A percentile compares a stretch with the other conserved stretches of the same genome.
phyloP scores from a whole-genome alignment of 2,888 invertebrate genomes.

The Cheilosia impressa region DNA sequence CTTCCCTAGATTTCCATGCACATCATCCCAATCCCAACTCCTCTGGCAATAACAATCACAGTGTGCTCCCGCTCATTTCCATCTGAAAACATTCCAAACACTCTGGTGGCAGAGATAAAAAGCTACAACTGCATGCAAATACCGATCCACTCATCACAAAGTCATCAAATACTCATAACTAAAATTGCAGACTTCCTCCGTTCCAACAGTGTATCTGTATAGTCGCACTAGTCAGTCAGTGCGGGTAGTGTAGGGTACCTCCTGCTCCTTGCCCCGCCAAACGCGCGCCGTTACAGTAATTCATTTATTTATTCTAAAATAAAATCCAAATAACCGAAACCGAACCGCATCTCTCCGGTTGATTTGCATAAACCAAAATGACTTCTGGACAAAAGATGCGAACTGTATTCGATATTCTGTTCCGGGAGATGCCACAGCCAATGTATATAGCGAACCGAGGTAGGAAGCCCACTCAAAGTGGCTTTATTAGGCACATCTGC shows the following conservation, averaged over 20 bases:
- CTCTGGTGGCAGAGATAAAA: constrained; percentile 4
- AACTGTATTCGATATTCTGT: constrained; percentile 47
- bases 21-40: neutral
- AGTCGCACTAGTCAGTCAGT: constrained; percentile 5
- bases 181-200: neutral
- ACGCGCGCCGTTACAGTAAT: constrained; percentile 45
- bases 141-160: constrained; percentile 48
- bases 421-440: constrained; percentile 33
- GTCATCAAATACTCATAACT: constrained; percentile 54
- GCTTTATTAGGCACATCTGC: constrained; percentile 34
- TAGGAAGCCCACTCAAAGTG: constrained; percentile 54
- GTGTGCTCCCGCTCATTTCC: constrained; percentile 13
- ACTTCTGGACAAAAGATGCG: constrained; percentile 55
- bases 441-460: neutral
- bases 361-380: constrained; percentile 69
- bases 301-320: constrained; percentile 69
- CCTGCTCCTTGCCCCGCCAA: neutral
- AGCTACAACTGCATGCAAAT: constrained; percentile 26
- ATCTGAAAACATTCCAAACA: constrained; percentile 48
- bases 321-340: constrained; percentile 63
- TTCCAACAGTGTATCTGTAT: neutral
- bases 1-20: too few relatives aligned
- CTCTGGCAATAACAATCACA: constrained; percentile 42
- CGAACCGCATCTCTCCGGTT: constrained; percentile 39
- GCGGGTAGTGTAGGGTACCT: neutral